Evolutionary conservation across 2,113 vertebrate species (phyloP).

Genomic region (Ia io): DNA sequence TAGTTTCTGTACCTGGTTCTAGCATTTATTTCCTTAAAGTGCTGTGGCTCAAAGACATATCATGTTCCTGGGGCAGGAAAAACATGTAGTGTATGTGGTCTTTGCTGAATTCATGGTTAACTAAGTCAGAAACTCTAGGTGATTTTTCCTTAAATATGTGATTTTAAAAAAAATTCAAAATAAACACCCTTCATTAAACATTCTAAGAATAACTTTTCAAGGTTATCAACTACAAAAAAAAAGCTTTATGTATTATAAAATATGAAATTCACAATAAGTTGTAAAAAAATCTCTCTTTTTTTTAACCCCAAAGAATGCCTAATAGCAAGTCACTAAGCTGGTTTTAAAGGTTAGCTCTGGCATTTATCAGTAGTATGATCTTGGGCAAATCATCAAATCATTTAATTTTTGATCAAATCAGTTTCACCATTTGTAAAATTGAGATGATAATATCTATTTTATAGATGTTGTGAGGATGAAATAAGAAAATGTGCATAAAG

Average conservation of each 20-base stretch:
- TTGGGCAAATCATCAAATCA: neutral
- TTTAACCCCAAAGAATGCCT: neutral
- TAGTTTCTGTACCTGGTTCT: neutral
- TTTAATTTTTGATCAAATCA: neutral
- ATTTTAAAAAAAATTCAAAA: neutral
- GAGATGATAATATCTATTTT: neutral
- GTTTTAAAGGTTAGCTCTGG: neutral
- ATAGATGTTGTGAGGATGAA: neutral
- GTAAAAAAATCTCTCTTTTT: neutral
- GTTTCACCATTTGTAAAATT: conserved; percentile 6
- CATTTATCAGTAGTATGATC: neutral
- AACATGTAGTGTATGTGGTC: neutral
- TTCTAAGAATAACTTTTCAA: neutral
- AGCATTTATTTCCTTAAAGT: conserved; percentile 36
- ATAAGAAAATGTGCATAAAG: neutral
- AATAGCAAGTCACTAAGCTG: neutral
- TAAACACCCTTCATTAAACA: neutral
- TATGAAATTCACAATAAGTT: neutral
- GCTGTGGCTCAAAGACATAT: neutral
- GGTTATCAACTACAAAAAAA: neutral
- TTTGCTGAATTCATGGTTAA: neutral
- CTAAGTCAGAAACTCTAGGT: neutral
- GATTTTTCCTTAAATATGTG: conserved; percentile 30
- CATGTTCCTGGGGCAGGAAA: neutral
- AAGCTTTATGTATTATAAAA: conserved; percentile 10